A percentile compares a stretch with the other conserved stretches of the same genome.
Conservation (phyloP, 2,797 vertebrate species). For the Gallinago nigripennis region DNA sequence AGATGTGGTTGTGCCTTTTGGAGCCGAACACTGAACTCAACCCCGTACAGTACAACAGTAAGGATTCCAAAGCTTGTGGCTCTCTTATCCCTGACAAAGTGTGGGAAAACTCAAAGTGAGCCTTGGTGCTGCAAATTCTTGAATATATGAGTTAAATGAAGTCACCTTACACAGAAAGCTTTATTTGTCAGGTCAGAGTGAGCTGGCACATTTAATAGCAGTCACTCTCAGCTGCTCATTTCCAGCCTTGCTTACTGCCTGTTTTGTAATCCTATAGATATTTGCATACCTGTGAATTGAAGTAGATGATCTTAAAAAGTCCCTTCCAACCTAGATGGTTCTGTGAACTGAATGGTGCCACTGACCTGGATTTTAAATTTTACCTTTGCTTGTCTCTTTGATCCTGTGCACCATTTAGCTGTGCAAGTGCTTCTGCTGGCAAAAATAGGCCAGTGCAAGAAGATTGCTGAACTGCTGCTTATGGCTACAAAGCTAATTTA, state of each 20-base stretch:
- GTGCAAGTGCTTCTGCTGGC: neutral
- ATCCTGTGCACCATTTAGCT: neutral
- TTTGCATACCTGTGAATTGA: neutral
- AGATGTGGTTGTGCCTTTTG: neutral
- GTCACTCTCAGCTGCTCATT: neutral
- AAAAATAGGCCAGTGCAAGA: neutral
- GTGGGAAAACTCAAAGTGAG: neutral
- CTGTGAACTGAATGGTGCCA: neutral
- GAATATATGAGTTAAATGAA: neutral
- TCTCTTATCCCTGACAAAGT: neutral
- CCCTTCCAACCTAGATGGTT: too few relatives aligned
- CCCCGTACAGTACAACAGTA: rapidly evolving
- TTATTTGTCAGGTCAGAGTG: neutral
- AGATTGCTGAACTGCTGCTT: neutral
- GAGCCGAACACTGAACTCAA: neutral
- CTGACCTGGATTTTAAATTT: neutral
- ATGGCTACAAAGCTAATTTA: neutral
- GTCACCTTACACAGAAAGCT: neutral
- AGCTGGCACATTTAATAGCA: neutral
- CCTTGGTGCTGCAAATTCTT: neutral
- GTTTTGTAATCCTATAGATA: neutral
- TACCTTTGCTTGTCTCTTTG: neutral
- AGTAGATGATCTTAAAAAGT: too few relatives aligned
- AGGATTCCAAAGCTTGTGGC: neutral
- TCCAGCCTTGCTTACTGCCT: neutral